phyloP scores from a whole-genome alignment of 2,113 vertebrate species.

The Atlantisia rogersi region DNA sequence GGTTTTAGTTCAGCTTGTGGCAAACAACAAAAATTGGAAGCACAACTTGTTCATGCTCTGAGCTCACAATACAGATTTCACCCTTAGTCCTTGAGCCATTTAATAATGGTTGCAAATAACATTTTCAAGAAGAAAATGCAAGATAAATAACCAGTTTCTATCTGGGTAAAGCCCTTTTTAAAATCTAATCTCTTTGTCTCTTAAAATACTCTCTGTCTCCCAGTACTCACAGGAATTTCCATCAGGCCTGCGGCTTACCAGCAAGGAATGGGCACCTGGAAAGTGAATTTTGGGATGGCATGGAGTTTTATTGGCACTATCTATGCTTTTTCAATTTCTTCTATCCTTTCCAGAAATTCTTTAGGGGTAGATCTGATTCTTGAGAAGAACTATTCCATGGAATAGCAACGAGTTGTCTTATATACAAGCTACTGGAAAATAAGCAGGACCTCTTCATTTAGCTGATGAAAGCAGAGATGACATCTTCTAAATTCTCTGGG shows the following conservation, averaged over 20 bases:
- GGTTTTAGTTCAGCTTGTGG: neutral
- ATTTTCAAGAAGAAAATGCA: neutral
- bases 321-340: neutral
- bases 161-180: neutral
- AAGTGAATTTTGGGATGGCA: neutral
- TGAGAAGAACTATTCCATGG: neutral
- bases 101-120: neutral
- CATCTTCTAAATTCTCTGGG: constrained; percentile 4
- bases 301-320: neutral
- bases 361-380: neutral
- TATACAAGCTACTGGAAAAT: neutral
- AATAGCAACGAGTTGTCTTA: neutral
- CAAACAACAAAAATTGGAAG: neutral
- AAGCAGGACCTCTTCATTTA: neutral
- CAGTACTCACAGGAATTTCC: neutral
- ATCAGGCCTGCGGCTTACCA: neutral
- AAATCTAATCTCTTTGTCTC: neutral
- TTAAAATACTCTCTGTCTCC: neutral
- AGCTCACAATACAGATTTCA: neutral
- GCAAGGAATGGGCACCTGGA: neutral
- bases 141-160: neutral
- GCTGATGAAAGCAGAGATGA: constrained; percentile 35
- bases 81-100: neutral
- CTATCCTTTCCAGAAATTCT: neutral
- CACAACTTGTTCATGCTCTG: neutral